Percentiles rank a stretch among this genome's conserved stretches.
These are phyloP conservation scores for Drosophila varians DNA, from an alignment of 1,140 invertebrate genomes.

Conservation along the genomic window DNA sequence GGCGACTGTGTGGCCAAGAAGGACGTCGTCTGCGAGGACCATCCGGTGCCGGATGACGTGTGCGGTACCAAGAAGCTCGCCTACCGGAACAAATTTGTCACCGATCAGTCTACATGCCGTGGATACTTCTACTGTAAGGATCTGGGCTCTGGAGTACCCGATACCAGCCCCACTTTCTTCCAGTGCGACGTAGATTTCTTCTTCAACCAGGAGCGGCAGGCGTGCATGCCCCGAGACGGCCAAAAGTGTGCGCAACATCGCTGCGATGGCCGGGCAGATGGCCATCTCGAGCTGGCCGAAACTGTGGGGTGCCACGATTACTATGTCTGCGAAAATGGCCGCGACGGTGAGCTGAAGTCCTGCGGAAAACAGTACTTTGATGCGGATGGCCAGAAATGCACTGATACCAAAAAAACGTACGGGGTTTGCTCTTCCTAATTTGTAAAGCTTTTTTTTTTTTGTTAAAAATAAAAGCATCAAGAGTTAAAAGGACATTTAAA, in stretches of 20 bases:
- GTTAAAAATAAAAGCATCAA: background rate
- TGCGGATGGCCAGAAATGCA: constrained; percentile 25
- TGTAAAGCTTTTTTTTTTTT: background rate
- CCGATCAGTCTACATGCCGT: constrained; percentile 64
- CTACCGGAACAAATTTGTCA: constrained; percentile 49
- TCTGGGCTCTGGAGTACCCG: constrained; percentile 54
- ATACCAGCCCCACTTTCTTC: constrained; percentile 32
- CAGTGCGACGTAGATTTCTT: constrained; percentile 47
- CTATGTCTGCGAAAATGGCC: constrained; percentile 43
- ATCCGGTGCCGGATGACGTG: constrained; percentile 51
- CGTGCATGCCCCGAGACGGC: constrained; percentile 16
- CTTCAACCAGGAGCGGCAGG: constrained; percentile 50
- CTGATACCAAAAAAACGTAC: constrained; percentile 4
- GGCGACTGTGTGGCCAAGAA: constrained; percentile 40
- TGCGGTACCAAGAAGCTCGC: constrained; percentile 69
- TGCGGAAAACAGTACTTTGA: constrained; percentile 44
- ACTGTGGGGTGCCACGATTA: constrained; percentile 57
- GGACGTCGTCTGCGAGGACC: constrained; percentile 41
- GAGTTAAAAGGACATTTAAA: background rate
- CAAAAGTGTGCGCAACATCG: constrained; percentile 60
- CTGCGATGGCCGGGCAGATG: constrained; percentile 59
- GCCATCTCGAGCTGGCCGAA: constrained; percentile 42
- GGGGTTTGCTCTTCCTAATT: constrained; percentile 14
- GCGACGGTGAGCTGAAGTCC: background rate
- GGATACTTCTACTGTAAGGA: constrained; percentile 71